A percentile compares a stretch with the other conserved stretches of the same genome.
phyloP scores from a whole-genome alignment of 2,113 vertebrate genomes.

The rabbit (Oryctolagus cuniculus) region mOryCun1.1 NC_091436.1:144819501-144820000 shows the following conservation, averaged over 20 bases:
- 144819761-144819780: conserved; percentile 54
- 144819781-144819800: conserved; percentile 69
- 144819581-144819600: conserved; percentile 14
- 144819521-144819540: background rate
- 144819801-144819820: conserved; percentile 78
- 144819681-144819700: conserved; percentile 66
- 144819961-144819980: conserved; percentile 78
- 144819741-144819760: conserved; percentile 59
- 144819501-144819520: background rate
- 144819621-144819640: conserved; percentile 58
- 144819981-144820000: conserved; percentile 83
- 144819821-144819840: conserved; percentile 76
- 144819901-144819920: too few species aligned
- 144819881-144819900: conserved; percentile 74
- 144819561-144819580: conserved; percentile 56
- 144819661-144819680: conserved; percentile 66
- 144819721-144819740: conserved; percentile 63
- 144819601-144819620: conserved; percentile 50
- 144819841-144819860: conserved; percentile 73
- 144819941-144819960: conserved; percentile 78
- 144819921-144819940: conserved; percentile 83
- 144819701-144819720: conserved; percentile 82
- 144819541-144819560: conserved; percentile 55
- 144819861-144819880: conserved; percentile 75
- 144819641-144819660: conserved; percentile 41